Percentiles rank a stretch among this genome's conserved stretches.
phyloP scores from a whole-genome alignment of 1,140 invertebrate species.

The Lamellibrachia luymesi region DNA sequence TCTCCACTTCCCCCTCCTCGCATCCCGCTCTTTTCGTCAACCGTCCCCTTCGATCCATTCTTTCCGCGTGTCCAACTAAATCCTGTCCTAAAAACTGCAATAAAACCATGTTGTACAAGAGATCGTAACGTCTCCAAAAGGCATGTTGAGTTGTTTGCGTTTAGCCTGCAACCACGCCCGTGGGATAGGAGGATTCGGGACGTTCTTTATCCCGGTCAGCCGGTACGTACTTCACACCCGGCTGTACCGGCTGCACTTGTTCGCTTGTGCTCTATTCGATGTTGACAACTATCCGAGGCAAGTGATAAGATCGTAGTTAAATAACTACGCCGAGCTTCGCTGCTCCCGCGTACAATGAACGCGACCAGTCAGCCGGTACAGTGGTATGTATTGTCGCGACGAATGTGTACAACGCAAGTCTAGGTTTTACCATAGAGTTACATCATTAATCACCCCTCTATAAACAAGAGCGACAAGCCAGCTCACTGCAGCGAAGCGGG shows the following conservation, averaged over 20 bases:
- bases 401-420: neutral
- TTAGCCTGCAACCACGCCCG: neutral
- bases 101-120: too few relatives aligned
- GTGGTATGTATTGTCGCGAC: neutral
- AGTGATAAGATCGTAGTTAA: neutral
- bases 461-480: too few relatives aligned
- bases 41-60: too few relatives aligned
- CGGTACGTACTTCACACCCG: neutral
- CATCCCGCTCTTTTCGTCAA: too few relatives aligned
- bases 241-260: neutral
- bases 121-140: too few relatives aligned
- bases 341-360: neutral
- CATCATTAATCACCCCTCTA: too few relatives aligned
- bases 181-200: neutral
- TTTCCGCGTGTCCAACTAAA: too few relatives aligned
- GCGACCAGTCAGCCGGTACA: neutral
- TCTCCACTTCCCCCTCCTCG: too few relatives aligned
- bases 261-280: neutral
- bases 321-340: neutral
- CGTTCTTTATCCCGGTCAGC: neutral
- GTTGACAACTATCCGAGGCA: neutral
- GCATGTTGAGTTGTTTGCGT: neutral
- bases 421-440: neutral
- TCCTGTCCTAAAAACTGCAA: too few relatives aligned
- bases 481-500: too few relatives aligned